Conservation (phyloP, 2,113 vertebrate genomes). For the Strigops habroptila region DNA sequence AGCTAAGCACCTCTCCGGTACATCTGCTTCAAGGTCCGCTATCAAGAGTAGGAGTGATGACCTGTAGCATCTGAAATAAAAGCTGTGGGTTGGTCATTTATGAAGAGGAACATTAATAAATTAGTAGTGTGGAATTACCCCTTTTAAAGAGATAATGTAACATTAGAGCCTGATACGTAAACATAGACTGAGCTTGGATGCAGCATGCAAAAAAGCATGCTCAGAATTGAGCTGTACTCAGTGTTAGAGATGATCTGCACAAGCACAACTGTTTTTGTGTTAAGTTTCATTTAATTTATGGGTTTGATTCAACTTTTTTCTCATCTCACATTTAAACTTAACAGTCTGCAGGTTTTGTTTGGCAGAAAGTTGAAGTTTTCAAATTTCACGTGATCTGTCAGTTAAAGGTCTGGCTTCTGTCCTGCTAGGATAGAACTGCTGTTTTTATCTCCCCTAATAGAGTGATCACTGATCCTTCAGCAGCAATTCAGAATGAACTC, state of each 20-base stretch:
- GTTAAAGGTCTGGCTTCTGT: background rate
- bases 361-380: background rate
- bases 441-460: background rate
- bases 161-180: background rate
- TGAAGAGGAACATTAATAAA: background rate
- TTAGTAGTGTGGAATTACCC: background rate
- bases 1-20: background rate
- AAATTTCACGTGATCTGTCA: background rate
- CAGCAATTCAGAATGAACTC: background rate
- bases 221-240: background rate
- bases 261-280: background rate
- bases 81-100: background rate
- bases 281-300: background rate
- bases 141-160: background rate
- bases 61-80: background rate
- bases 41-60: background rate
- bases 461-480: background rate
- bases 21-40: background rate
- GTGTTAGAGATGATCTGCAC: background rate
- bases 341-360: background rate
- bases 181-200: background rate
- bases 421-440: background rate
- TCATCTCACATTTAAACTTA: background rate
- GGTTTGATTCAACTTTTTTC: background rate
- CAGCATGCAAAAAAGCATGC: background rate